Evolutionary conservation across 2,113 vertebrate species (phyloP).

Genomic region (Percopsis transmontana): DNA sequence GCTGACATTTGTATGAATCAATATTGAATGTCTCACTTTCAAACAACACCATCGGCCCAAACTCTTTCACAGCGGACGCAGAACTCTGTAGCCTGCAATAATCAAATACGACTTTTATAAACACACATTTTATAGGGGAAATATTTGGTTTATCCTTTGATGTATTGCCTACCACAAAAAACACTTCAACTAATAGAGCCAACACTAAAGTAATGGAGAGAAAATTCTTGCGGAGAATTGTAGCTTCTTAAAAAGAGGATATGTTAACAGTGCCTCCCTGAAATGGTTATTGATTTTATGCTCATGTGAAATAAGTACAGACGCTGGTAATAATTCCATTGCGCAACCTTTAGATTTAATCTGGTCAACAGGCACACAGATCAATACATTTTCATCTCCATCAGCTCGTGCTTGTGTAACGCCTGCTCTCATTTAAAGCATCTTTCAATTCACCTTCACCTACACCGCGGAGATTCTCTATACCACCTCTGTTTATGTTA

Average conservation of each 20-base stretch:
- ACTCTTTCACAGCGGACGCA: background rate
- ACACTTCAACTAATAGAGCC: conserved; percentile 13
- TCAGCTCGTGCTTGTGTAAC: conserved; percentile 32
- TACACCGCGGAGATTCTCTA: conserved; percentile 28
- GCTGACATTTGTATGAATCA: conserved; percentile 16
- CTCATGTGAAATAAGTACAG: conserved; percentile 61
- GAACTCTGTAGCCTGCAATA: background rate
- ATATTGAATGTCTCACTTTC: conserved; percentile 1
- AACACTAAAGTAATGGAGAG: conserved; percentile 30
- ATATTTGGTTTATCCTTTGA: conserved; percentile 15
- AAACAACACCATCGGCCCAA: conserved; percentile 15
- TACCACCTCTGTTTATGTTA: conserved; percentile 6
- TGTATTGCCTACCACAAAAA: conserved; percentile 15
- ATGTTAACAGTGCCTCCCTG: conserved; percentile 49
- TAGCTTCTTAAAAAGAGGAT: conserved; percentile 41
- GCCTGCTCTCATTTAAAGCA: conserved; percentile 41
- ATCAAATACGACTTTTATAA: conserved; percentile 11
- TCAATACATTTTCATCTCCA: conserved; percentile 59
- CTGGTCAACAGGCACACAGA: conserved; percentile 50
- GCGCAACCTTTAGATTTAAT: conserved; percentile 49
- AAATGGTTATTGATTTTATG: conserved; percentile 68
- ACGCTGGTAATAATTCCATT: conserved; percentile 53
- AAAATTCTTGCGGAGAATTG: conserved; percentile 29
- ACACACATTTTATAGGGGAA: conserved; percentile 2
- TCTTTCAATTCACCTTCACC: conserved; percentile 31